Conservation (phyloP, 2,113 vertebrate species). For the Oncorhynchus kisutch region DNA sequence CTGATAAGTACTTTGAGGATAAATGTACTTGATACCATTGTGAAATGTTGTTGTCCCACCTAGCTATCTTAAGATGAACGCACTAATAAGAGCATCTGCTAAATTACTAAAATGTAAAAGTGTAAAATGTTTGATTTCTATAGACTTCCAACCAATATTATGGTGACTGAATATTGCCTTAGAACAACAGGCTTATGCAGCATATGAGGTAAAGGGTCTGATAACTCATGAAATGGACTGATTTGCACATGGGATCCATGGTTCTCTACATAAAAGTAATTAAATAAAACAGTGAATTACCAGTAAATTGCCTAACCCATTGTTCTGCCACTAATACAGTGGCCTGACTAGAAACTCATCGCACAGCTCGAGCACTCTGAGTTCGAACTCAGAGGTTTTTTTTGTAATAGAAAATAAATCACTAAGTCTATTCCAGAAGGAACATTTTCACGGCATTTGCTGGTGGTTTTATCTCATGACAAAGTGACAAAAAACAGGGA, state of each 20-base stretch:
- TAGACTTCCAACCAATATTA: not conserved
- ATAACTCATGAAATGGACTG: not conserved
- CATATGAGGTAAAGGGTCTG: not conserved
- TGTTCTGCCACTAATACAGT: conserved; percentile 45
- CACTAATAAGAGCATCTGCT: too few species aligned
- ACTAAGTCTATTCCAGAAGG: not conserved
- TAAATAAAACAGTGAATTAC: conserved; percentile 37
- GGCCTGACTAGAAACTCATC: too few species aligned
- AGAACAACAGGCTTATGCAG: too few species aligned
- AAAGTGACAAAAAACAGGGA: not conserved
- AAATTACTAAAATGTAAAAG: too few species aligned
- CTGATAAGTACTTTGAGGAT: too few species aligned
- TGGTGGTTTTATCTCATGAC: not conserved
- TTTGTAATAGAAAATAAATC: conserved; percentile 40
- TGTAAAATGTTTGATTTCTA: not conserved
- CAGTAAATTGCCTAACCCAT: conserved; percentile 25
- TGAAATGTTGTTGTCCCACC: too few species aligned
- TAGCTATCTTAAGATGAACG: too few species aligned
- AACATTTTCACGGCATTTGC: conserved; percentile 10
- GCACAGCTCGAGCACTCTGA: not conserved
- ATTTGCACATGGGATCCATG: not conserved
- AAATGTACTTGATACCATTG: too few species aligned
- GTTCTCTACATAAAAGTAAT: not conserved
- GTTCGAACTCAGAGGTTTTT: conserved; percentile 18
- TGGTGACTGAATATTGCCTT: not conserved